Base-by-base conservation (phyloP, 2,888 invertebrate genomes). In the Anodontia alba region DNA sequence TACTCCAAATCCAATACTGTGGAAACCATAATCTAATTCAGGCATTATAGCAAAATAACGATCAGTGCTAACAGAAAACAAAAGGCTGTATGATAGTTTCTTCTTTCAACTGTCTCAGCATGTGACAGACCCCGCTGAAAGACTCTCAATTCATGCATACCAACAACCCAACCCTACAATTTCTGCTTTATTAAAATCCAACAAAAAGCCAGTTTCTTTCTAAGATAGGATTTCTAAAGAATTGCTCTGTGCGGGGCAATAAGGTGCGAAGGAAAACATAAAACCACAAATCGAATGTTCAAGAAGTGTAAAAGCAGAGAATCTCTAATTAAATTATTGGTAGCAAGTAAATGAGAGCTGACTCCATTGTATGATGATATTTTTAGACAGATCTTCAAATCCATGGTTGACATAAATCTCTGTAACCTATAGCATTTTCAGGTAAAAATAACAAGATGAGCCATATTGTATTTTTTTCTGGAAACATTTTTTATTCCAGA, bases 141-240 rank as follows among this genome's bases (percentile, higher is more conserved):
- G 62, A 62, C 62, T 20, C 62, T 31, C 29, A 62, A 62, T 62
- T 62, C 62, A 62, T 62, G 62, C 62, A 33, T 62, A 29, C 31
- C 62, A 20, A 33, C 62, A 62, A 33, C 31, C 62, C 62, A 62
- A 62, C 62, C 62, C 62, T 33, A 62, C 62, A 62, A 62, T 62
- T 62, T 62, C 62, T 62, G 62, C 62, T 26, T 62, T 62, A 62
- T 62, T 62, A 62, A 62, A 62, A 29, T 33, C 31, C 62, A 62
- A 62, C 62, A 62, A 62, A 62, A 62, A 62, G 38, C 38, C 62
- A 29, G 23, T 20, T 62, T 62, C 62, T 33, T 33, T 62, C 31
- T 23, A 17, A 33, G 62, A 62, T 17, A 62, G 2, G 31, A 33
- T 62, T 62, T 62, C 62, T 62, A 62, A n/a, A 62, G 62, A 62